A percentile compares a stretch with the other conserved stretches of the same genome.
phyloP scores from a whole-genome alignment of 2,113 vertebrate species.

The Misgurnus mizolepis region DNA sequence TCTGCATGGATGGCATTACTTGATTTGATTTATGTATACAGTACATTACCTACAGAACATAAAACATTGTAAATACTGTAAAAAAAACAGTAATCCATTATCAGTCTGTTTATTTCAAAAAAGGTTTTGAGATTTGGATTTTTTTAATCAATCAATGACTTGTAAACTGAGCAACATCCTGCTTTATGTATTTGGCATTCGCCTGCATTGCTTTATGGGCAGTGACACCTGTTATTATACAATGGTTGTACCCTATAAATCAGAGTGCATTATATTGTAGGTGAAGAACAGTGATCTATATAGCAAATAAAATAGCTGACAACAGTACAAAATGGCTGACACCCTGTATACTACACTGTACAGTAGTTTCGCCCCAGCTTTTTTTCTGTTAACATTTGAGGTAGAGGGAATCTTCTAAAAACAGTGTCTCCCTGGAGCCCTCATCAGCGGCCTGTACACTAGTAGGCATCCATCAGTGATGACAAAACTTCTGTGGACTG shows the following conservation, averaged over 20 bases:
- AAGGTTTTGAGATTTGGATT: too few relatives aligned
- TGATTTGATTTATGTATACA: conserved; percentile 2
- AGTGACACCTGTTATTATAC: neutral
- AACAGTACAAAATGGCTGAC: conserved; percentile 24
- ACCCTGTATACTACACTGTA: conserved; percentile 7
- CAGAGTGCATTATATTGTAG: neutral
- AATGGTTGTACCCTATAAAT: neutral
- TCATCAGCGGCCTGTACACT: conserved; percentile 30
- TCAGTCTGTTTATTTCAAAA: too few relatives aligned
- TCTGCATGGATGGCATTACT: neutral
- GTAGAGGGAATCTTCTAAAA: conserved; percentile 8
- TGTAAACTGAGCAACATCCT: neutral
- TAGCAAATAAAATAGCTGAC: conserved; percentile 12
- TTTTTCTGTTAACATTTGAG: conserved; percentile 14
- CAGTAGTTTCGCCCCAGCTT: neutral
- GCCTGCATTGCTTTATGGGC: neutral
- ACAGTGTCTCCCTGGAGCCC: conserved; percentile 17
- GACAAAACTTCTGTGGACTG: neutral
- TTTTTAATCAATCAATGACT: neutral
- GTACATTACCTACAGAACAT: too few relatives aligned
- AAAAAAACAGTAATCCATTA: too few relatives aligned
- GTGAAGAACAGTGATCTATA: conserved; percentile 5
- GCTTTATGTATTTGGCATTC: neutral
- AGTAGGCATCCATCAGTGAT: conserved; percentile 34
- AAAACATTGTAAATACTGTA: too few relatives aligned